These are phyloP conservation scores for Carpatolechia fugitivella DNA, from an alignment of 2,888 invertebrate genomes.

Conservation along the genomic window DNA sequence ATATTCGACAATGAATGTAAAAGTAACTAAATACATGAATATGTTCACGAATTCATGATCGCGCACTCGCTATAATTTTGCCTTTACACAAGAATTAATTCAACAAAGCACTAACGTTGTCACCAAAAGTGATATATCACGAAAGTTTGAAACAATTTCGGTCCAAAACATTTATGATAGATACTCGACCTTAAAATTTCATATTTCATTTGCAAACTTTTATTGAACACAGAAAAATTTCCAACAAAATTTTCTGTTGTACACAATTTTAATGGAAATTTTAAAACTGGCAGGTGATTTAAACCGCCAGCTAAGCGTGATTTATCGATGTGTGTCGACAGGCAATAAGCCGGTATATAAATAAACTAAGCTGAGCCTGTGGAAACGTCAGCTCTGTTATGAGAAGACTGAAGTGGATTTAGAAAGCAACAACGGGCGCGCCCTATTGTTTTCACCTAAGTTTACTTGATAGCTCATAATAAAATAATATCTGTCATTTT, in stretches of 20 bases:
- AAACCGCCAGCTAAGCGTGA: not conserved
- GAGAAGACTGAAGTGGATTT: too few species aligned
- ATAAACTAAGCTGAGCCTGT: not conserved
- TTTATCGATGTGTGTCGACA: slow-evolving; percentile 16
- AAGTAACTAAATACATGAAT: too few species aligned
- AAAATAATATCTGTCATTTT: too few species aligned
- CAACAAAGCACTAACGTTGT: not conserved
- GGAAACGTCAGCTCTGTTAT: not conserved
- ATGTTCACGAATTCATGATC: too few species aligned
- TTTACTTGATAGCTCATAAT: too few species aligned
- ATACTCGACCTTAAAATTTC: not conserved
- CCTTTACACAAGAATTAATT: not conserved
- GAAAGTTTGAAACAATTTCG: slow-evolving; percentile 10
- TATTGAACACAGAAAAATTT: not conserved
- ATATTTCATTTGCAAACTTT: slow-evolving; percentile 5
- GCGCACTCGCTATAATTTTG: not conserved
- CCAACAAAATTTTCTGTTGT: not conserved
- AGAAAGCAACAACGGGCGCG: too few species aligned
- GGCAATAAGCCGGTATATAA: slow-evolving; percentile 39
- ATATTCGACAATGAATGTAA: too few species aligned
- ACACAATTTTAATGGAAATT: not conserved
- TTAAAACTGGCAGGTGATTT: not conserved
- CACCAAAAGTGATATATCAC: not conserved
- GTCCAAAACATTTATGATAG: slow-evolving; percentile 6
- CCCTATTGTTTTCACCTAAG: too few species aligned